Percentiles rank a stretch among this genome's conserved stretches.
These are phyloP conservation scores for Lerema accius DNA, from an alignment of 1,140 invertebrate species.

Conservation along the genomic window DNA sequence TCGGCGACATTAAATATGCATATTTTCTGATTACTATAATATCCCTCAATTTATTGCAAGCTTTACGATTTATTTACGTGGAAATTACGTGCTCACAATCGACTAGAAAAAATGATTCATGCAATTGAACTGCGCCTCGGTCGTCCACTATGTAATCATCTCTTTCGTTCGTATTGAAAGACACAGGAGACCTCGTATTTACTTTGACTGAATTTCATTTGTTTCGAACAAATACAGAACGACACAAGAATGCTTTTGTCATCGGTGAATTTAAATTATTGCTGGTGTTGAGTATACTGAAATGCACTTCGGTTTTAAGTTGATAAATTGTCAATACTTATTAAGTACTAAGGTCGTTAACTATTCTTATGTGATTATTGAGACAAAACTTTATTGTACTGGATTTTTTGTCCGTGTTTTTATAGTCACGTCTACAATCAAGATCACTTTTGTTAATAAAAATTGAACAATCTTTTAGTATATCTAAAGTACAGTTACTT, in stretches of 20 bases:
- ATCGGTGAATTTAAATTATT: conserved; percentile 1
- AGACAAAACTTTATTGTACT: too few relatives aligned
- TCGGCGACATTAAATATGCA: conserved; percentile 12
- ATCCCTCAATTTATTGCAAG: conserved; percentile 14
- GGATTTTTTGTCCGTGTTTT: too few relatives aligned
- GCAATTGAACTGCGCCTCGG: conserved; percentile 28
- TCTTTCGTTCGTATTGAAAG: conserved; percentile 8
- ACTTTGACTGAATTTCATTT: conserved; percentile 35
- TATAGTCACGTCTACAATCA: too few relatives aligned
- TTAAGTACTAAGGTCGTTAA: too few relatives aligned
- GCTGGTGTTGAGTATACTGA: background rate
- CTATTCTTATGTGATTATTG: too few relatives aligned
- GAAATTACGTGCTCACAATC: conserved; percentile 40
- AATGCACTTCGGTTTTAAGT: background rate
- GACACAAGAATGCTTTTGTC: conserved; percentile 29
- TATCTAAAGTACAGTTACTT: too few relatives aligned
- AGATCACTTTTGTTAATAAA: too few relatives aligned
- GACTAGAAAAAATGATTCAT: conserved; percentile 43
- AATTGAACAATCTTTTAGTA: too few relatives aligned
- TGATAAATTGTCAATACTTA: too few relatives aligned
- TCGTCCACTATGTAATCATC: conserved; percentile 36
- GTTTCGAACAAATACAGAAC: conserved; percentile 13
- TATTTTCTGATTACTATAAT: conserved; percentile 23
- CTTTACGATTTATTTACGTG: conserved; percentile 26
- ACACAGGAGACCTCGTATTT: conserved; percentile 16